Evolutionary conservation across 2,113 vertebrate genomes (phyloP), one percentile per base, ranked within the genome.

Genomic region (Saccopteryx leptura): DNA sequence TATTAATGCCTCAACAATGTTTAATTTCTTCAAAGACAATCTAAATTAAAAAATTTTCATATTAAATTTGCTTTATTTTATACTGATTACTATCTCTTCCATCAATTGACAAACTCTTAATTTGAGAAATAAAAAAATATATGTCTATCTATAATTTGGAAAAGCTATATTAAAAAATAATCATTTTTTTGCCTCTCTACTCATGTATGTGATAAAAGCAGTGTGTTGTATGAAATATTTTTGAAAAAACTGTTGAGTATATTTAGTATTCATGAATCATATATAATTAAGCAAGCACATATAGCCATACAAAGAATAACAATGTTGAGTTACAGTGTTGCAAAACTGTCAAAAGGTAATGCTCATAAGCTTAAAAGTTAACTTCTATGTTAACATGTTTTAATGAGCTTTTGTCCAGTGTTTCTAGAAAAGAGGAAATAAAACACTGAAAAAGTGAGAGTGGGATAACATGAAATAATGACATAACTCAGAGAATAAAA

Each of bases 1-100:
- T 66, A 74, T 54, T 76, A 71, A 13, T 7, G 26, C 0, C 28
- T 80, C 39, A 24, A 52, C 60, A 63, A 63, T n/a, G 13, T 31
- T 80, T 85, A 63, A 96, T 52, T 91, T 92, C 8, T 93, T 65
- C 21, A 92, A 90, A 86, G 15, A 63, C 2, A 71, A 60, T 17
- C 9, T 54, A 74, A 56, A 24, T 88, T 52, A 21, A 80, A 95
- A 81, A 4, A 1, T 48, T 88, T 90, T 72, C n/a, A 74, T 46
- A 84, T 31, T 31, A 90, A 78, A 11, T 56, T 2, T 31, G 2
- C 2, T 46, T 0, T 60, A 14, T 31, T 93, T 95, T 26, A 69
- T 31, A 9, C 0, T 46, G 31, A 72, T 33, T 60, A 0, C 11
- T 11, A 15, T 54, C 23, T n/a, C 7, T 95, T 50, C 3, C n/a